Base-by-base conservation (phyloP, 2,888 invertebrate genomes). In the Melikaiella ostensackeni region DNA sequence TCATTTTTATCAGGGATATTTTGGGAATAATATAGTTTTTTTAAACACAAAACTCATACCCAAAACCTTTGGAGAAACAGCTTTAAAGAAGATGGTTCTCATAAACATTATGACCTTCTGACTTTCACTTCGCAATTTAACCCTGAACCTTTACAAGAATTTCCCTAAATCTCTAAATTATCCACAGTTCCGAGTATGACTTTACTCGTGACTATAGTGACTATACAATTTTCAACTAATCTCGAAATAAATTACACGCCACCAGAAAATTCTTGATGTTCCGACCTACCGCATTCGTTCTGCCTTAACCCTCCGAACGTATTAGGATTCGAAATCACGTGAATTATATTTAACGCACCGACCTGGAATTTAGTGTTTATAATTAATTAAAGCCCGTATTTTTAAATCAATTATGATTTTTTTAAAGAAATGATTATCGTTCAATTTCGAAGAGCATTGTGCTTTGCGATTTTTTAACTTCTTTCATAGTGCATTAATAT, bases 251-350 rank as follows among this genome's bases (percentile, higher is more conserved):
- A 77, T 57, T 19, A 46, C 24, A 42, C 46, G 33, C 42, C 13
- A 9, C 9, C n/a, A 42, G 1, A 61, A 61, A 30, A 63, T 35
- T 19, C 35, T 19, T 63, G 30, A 30, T 30, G 33, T 63, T 33
- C 62, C n/a, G 62, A 63, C 62, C 62, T 63, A 63, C 21, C 35
- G n/a, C 35, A 35, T 63, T 63, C 35, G 62, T 66, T 35, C 21
- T 50, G 63, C 64, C 30, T 50, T 59, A 63, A 38, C 42, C 70
- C n/a, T 59, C 42, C 63, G 3, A 38, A 38, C 38, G 38, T 13
- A 38, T 38, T 38, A 4, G 13, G 4, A 13, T 13, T 38, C 38
- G 13, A 33, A 16, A 33, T 62, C 62, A n/a, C n/a, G 30, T 63
- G 62, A 21, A 33, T 63, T 35, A 63, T 63, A 63, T 63, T 63